phyloP scores from a whole-genome alignment of 2,113 vertebrate species.

The Hipposideros armiger region DNA sequence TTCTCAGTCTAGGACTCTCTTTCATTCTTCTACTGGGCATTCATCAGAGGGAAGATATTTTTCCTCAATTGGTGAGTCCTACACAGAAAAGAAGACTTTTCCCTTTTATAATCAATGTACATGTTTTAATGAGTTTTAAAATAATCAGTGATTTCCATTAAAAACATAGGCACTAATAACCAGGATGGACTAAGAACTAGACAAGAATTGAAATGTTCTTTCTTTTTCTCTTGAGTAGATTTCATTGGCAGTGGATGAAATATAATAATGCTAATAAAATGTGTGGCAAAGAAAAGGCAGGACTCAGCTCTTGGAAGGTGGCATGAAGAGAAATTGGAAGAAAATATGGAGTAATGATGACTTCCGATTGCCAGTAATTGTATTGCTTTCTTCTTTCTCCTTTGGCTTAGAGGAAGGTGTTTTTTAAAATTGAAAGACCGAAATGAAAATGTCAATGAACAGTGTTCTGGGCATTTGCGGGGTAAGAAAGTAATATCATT shows the following conservation, averaged over 20 bases:
- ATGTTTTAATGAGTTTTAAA: not conserved
- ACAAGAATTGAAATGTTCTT: not conserved
- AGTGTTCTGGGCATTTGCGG: not conserved
- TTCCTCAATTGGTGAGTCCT: constrained; percentile 64
- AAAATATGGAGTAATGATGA: not conserved
- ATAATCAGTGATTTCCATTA: constrained; percentile 30
- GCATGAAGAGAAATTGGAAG: not conserved
- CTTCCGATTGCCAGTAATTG: not conserved
- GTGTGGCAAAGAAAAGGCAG: constrained; percentile 19
- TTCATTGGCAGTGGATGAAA: constrained; percentile 16
- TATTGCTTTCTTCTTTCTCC: constrained; percentile 35
- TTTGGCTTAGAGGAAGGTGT: constrained; percentile 8
- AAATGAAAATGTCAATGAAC: constrained; percentile 45
- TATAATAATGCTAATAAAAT: constrained; percentile 43
- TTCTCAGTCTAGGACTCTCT: not conserved
- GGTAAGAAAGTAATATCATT: not conserved
- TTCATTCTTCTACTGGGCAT: not conserved
- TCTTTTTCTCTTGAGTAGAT: not conserved
- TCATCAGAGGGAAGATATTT: not conserved
- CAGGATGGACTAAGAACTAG: not conserved
- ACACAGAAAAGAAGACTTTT: not conserved
- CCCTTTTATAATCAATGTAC: not conserved
- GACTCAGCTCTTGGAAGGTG: constrained; percentile 49
- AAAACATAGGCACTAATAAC: not conserved
- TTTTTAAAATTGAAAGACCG: constrained; percentile 27